Conservation (phyloP, 2,113 vertebrate genomes). For the Etheostoma cragini region DNA sequence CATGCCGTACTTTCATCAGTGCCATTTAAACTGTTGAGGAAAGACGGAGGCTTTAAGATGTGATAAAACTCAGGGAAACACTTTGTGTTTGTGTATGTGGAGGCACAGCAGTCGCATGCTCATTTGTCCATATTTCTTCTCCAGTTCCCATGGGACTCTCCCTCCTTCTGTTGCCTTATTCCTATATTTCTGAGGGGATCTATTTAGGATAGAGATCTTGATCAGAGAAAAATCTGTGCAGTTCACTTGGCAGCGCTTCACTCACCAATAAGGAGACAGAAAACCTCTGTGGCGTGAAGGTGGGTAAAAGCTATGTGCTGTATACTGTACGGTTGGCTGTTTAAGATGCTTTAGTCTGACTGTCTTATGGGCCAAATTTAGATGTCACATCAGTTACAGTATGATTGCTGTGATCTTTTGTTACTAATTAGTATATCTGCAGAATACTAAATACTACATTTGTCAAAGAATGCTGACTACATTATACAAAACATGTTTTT, state of each 20-base stretch:
- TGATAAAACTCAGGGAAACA: slow-evolving; percentile 51
- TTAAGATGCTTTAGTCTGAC: slow-evolving; percentile 18
- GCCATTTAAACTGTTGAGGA: slow-evolving; percentile 12
- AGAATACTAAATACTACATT: neutral
- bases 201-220: slow-evolving; percentile 66
- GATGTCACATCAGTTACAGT: neutral
- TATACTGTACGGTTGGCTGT: slow-evolving; percentile 13
- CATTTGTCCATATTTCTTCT: slow-evolving; percentile 82
- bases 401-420: slow-evolving; percentile 1
- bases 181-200: slow-evolving; percentile 68
- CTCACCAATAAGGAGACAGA: slow-evolving; percentile 53
- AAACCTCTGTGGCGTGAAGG: slow-evolving; percentile 41
- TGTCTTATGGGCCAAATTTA: neutral
- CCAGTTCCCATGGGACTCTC: slow-evolving; percentile 59
- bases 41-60: slow-evolving; percentile 28
- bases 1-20: neutral
- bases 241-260: slow-evolving; percentile 77
- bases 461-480: neutral
- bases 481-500: neutral
- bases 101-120: slow-evolving; percentile 72
- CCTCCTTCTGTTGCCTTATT: slow-evolving; percentile 79
- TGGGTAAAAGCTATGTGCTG: slow-evolving; percentile 8
- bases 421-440: slow-evolving; percentile 4
- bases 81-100: slow-evolving; percentile 52
- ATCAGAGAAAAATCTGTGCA: slow-evolving; percentile 79